Base-by-base conservation (phyloP, 2,888 invertebrate genomes). In the Limnephilus auricula region DNA sequence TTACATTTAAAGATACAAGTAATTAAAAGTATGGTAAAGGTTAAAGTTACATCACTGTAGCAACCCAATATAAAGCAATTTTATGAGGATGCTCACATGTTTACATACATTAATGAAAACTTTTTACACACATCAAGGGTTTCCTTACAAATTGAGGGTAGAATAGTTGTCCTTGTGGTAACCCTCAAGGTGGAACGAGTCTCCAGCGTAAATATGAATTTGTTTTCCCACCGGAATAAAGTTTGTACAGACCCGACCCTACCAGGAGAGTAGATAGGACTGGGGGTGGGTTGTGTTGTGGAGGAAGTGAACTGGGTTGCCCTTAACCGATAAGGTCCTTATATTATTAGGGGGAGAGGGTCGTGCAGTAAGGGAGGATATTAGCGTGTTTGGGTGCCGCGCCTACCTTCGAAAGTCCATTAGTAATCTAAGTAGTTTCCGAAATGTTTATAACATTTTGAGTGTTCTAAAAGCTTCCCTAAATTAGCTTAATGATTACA, bases 181-280 rank as follows among this genome's bases (percentile, higher is more conserved):
- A 18, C 10, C 87, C 87, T 79, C n/a, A 34, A 88, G 87, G 65
- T 88, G 87, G 32, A 78, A 87, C 32, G 37, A 79, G 65, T 78
- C 87, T 78, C 87, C 10, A 34, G 87, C 79, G 87, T 78, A 88
- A 88, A 88, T 88, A 88, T 88, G 65, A 88, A 88, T 78, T 88
- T 88, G 78, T 88, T 78, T 78, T 88, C 87, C 78, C 87, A 12
- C 65, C 0, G 87, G 78, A 88, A 78, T 78, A 88, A 88, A 78
- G 87, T 88, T 88, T 78, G 87, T 34, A 32, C 78, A 78, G 78
- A 18, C 50, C 45, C n/a, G 34, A 34, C 83, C 65, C 65, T 65
- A 25, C 65, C 65, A 6, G 6, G 6, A 18, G 2, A 6, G 25
- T 6, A 0, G 9, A 18, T 18, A 65, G 65, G 9, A 2, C 18